Percentiles rank a stretch among this genome's conserved stretches.
Conservation (phyloP, 2,797 vertebrate genomes). For the Ciconia nigra region DNA sequence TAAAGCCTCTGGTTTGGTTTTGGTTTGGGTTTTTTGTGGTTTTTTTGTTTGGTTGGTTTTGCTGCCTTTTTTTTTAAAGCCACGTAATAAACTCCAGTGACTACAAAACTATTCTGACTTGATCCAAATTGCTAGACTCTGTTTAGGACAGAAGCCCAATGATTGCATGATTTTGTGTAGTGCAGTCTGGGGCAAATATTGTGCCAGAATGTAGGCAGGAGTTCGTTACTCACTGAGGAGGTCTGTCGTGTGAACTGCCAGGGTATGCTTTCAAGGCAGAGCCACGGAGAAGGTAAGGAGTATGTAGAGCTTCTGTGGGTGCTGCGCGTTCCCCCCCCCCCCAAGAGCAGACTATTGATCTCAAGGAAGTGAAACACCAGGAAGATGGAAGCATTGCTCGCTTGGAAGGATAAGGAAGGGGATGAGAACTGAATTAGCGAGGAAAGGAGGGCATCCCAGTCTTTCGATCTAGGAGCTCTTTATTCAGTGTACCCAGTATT, state of each 20-base stretch:
- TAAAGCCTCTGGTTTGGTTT: background rate
- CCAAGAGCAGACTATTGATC: background rate
- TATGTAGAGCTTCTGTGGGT: rapidly evolving
- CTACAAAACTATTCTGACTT: background rate
- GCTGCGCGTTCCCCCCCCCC: too few species aligned
- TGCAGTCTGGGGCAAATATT: background rate
- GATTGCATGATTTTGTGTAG: background rate
- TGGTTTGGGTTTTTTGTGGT: background rate
- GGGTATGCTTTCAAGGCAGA: background rate
- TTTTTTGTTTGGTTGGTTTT: background rate
- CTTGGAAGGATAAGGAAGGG: background rate
- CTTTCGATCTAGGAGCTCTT: background rate
- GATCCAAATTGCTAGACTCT: background rate
- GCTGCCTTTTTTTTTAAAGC: too few species aligned
- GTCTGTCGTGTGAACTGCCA: background rate
- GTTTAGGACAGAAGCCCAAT: background rate
- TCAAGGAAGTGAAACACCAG: slow-evolving; percentile 8
- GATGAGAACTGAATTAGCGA: background rate
- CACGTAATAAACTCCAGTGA: background rate
- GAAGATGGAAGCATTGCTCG: background rate
- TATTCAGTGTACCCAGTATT: background rate
- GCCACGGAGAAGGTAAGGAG: background rate
- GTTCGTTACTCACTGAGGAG: background rate
- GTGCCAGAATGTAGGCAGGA: background rate
- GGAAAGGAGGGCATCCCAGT: background rate